A percentile compares a stretch with the other conserved stretches of the same genome.
Conservation (phyloP, 2,113 vertebrate species). For the Hemiprocne comata region DNA sequence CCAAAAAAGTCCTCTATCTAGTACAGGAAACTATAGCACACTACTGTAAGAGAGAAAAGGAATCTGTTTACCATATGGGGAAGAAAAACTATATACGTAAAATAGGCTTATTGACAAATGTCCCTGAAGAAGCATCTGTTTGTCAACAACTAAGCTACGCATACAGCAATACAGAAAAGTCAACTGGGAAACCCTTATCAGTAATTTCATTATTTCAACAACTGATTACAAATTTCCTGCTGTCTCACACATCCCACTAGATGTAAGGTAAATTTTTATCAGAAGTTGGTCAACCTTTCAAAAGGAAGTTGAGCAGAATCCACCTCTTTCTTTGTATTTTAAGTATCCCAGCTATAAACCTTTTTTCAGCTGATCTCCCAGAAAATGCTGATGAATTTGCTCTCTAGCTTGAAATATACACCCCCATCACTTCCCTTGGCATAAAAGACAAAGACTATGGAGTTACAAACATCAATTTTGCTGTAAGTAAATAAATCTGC, state of each 20-base stretch:
- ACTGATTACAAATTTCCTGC: neutral
- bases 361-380: neutral
- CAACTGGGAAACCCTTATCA: neutral
- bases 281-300: neutral
- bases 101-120: neutral
- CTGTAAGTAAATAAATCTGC: neutral
- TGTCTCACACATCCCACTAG: accelerated
- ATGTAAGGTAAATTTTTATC: neutral
- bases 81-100: neutral
- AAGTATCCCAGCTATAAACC: neutral
- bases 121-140: neutral
- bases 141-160: neutral
- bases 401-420: neutral
- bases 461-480: neutral
- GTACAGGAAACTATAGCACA: neutral
- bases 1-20: neutral
- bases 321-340: neutral
- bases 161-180: neutral
- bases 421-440: neutral
- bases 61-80: neutral
- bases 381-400: neutral
- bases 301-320: neutral
- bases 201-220: neutral
- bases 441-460: neutral
- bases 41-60: neutral